Evolutionary conservation across 2,113 vertebrate species (phyloP), one percentile per base, ranked within the genome.

Genomic region (Sander lucioperca): DNA sequence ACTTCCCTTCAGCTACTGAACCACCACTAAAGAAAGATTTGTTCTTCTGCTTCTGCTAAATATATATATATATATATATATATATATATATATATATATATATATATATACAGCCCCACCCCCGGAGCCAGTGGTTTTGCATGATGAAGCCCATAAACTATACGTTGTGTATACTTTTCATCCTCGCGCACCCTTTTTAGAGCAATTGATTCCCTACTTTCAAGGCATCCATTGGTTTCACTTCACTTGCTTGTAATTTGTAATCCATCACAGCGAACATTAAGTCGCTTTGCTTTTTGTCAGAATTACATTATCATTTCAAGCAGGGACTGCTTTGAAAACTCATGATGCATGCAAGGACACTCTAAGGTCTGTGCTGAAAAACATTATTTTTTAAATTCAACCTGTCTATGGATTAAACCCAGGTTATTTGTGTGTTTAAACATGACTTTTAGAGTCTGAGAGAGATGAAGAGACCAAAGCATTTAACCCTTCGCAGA

Each of bases 291-390:
- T 70, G 69, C 59, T 65, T 19, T 65, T 71, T 47, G 36, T 53
- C 23, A 48, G 47, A 65, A 59, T 76, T 82, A 53, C 82, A 85
- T 82, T 85, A 78, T 75, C 66, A 57, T 61, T 79, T 12, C 48
- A 75, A 59, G 19, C 69, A 58, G 51, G 43, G n/a, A 36, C 27
- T 59, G 70, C 57, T 76, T 56, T 57, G 62, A 77, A 57, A 57
- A 36, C 18, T 15, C 66, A 45, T 67, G 56, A 57, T 50, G 74
- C 63, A 48, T 57, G 47, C 59, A 80, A 66, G 68, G 68, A 73
- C 25, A 4, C 39, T 57, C 3, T 3, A 59, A 48, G 39, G 50
- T 23, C 57, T 33, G 8, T 12, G 23, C 33, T 51, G 47, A 47
- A 56, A 8, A 79, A n/a, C 25, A 59, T 50, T 19, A 1, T 39